phyloP scores from a whole-genome alignment of 2,797 vertebrate genomes.

The Gobionotothen gibberifrons region DNA sequence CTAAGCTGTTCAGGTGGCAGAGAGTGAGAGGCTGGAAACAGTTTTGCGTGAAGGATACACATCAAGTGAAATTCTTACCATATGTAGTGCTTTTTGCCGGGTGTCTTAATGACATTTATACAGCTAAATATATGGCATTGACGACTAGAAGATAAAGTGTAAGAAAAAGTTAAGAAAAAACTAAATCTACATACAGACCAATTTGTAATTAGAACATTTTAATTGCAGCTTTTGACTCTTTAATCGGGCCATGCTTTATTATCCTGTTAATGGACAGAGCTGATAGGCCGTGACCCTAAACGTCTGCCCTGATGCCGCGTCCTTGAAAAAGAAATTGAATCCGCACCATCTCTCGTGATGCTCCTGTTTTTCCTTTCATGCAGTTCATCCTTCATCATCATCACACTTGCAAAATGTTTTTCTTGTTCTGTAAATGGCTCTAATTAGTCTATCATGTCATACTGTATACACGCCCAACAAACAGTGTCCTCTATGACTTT shows the following conservation, averaged over 20 bases:
- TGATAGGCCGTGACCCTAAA: conserved; percentile 42
- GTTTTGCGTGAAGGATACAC: conserved; percentile 1
- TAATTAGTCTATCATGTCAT: conserved; percentile 12
- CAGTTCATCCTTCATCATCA: conserved; percentile 39
- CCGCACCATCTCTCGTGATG: conserved; percentile 25
- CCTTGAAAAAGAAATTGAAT: conserved; percentile 66
- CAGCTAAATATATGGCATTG: background rate
- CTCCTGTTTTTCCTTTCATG: conserved; percentile 18
- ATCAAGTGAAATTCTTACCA: conserved; percentile 9
- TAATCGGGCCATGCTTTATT: conserved; percentile 45
- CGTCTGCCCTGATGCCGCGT: conserved; percentile 32
- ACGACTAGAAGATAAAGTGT: conserved; percentile 1
- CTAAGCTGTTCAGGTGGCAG: conserved; percentile 49
- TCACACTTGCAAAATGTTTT: conserved; percentile 2
- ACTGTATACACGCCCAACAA: background rate
- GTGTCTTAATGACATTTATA: background rate
- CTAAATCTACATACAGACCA: background rate
- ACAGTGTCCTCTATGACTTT: background rate
- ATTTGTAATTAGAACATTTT: conserved; percentile 35
- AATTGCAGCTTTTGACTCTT: conserved; percentile 38
- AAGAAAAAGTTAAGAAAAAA: background rate
- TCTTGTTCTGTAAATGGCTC: conserved; percentile 8
- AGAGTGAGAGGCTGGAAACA: conserved; percentile 18
- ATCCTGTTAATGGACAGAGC: conserved; percentile 49
- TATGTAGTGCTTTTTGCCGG: background rate